Evolutionary conservation across 2,113 vertebrate species (phyloP).

Genomic region (Hypomesus transpacificus): DNA sequence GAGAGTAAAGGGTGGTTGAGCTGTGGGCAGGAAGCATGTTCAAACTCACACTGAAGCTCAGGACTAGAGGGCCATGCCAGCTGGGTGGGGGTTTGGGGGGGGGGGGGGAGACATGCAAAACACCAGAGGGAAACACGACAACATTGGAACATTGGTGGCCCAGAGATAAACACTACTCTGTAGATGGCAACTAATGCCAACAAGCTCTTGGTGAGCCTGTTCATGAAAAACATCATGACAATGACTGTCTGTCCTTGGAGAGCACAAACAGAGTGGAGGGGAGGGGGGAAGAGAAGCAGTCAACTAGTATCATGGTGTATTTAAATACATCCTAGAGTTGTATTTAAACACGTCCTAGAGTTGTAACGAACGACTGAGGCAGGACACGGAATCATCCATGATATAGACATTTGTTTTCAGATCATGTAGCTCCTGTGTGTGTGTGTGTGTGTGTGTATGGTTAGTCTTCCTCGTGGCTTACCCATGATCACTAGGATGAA

Average conservation of each 20-base stretch:
- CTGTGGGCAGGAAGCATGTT: constrained; percentile 34
- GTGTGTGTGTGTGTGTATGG: not conserved
- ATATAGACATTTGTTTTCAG: not conserved
- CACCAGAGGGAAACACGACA: not conserved
- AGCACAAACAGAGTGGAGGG: not conserved
- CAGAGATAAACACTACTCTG: not conserved
- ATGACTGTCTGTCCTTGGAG: not conserved
- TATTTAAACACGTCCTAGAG: too few species aligned
- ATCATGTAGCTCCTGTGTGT: not conserved
- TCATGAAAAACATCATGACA: not conserved
- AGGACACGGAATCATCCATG: too few species aligned
- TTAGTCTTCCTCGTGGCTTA: constrained; percentile 64
- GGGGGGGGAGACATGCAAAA: not conserved
- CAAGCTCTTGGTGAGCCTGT: not conserved
- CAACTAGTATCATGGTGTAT: too few species aligned
- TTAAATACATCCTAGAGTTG: too few species aligned
- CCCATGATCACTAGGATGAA: constrained; percentile 87
- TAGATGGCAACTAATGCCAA: not conserved
- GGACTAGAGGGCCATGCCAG: constrained; percentile 6
- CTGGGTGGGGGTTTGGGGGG: constrained; percentile 8
- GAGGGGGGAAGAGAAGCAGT: too few species aligned
- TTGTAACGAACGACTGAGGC: too few species aligned
- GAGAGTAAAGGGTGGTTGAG: constrained; percentile 11
- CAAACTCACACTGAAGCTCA: not conserved
- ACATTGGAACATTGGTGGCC: not conserved